Percentiles rank a stretch among this genome's conserved stretches.
Evolutionary conservation across 1,140 invertebrate genomes (phyloP).

Genomic region (Nylanderia fulva): DNA sequence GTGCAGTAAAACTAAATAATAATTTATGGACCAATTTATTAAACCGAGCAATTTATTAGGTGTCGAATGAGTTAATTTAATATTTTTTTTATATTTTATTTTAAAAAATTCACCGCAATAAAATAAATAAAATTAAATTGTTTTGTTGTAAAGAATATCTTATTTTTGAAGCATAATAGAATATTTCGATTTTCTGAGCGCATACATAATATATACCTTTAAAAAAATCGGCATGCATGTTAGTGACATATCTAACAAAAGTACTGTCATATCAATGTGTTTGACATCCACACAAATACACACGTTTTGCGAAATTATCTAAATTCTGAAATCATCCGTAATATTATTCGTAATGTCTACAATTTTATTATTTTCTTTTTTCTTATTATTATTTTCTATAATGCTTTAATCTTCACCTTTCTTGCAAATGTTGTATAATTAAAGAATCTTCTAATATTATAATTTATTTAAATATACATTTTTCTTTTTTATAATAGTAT

Average conservation of each 20-base stretch:
- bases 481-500: no score
- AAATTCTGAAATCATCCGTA: neutral
- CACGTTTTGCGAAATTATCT: neutral
- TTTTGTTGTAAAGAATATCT: neutral
- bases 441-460: neutral
- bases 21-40: no score
- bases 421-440: neutral
- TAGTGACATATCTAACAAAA: conserved; percentile 10
- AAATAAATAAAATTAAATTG: neutral
- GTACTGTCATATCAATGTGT: conserved; percentile 8
- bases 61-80: no score
- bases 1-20: no score
- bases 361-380: neutral
- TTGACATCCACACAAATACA: conserved; percentile 5
- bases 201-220: neutral
- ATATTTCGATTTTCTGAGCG: neutral
- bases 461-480: neutral
- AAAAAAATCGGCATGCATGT: neutral
- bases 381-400: neutral
- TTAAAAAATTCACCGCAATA: no score
- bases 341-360: neutral
- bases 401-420: neutral
- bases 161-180: neutral
- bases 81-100: no score
- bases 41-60: no score